Percentiles rank a stretch among this genome's conserved stretches.
These are phyloP conservation scores for Rhopalosiphum maidis DNA, from an alignment of 1,140 invertebrate species.

Conservation along the genomic window DNA sequence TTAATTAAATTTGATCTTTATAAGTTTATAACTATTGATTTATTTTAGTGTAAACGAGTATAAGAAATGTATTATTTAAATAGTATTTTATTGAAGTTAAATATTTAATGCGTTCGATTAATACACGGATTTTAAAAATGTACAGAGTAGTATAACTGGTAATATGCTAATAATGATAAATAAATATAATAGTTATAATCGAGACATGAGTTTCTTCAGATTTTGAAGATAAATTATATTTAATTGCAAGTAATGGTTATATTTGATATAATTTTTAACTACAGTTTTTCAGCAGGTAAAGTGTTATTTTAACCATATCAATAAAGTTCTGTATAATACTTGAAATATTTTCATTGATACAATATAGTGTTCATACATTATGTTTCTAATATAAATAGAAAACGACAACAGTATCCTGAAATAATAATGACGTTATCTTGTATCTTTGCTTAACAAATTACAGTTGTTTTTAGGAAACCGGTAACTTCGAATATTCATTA, in stretches of 20 bases:
- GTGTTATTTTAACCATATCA: not conserved
- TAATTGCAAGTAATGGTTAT: not conserved
- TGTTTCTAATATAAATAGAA: not conserved
- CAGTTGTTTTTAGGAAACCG: conserved; percentile 29
- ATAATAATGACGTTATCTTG: not conserved
- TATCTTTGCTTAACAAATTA: conserved; percentile 32
- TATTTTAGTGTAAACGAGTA: not conserved
- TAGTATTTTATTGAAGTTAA: not conserved
- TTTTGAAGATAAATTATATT: not conserved
- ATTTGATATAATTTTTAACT: not conserved
- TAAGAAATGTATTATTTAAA: not conserved
- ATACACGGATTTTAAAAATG: not conserved
- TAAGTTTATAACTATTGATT: not conserved
- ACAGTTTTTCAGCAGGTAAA: not conserved
- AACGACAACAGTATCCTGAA: not conserved
- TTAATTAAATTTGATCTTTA: not conserved
- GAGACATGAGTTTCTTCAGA: not conserved
- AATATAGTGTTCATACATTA: not conserved
- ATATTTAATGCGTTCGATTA: not conserved
- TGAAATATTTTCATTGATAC: not conserved
- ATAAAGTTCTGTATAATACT: not conserved
- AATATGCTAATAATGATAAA: too few relatives aligned
- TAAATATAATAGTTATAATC: not conserved
- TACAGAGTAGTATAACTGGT: too few relatives aligned
- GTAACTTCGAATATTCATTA: conserved; percentile 29